Evolutionary conservation across 1,140 invertebrate species (phyloP), one percentile per base, ranked within the genome.

Genomic region (Olivierus martensii): DNA sequence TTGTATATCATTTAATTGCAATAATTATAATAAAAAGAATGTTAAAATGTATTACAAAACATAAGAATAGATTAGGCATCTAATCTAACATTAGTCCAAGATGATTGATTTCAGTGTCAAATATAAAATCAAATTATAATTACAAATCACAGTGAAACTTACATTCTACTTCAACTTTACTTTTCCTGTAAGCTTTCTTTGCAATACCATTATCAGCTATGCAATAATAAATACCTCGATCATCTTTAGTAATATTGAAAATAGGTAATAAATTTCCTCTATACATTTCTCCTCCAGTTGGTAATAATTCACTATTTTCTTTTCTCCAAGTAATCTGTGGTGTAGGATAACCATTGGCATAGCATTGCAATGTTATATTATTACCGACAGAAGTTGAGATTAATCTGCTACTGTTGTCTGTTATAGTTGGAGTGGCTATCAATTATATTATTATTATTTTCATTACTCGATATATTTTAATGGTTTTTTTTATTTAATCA

Each of bases 151-250:
- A 28, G 35, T 19, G 34, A 43, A 53, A 47, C 59, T 53, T 55
- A 62, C 59, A 66, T 69, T 91, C 87, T 19, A 91, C 84, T 69
- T 92, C 88, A 1, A 93, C 76, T 55, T 85, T 86, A 55, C 92
- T 85, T 62, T 91, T 89, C 57, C 88, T 73, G 37, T 84, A 71
- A n/a, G 84, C 80, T 1, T 87, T 88, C 60, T 79, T 80, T 44
- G 85, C 86, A 1, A 92, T 87, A 19, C 65, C 83, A 67, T 94
- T 93, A 66, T 93, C 88, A 28, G 88, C 89, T n/a, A 93, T 84
- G 62, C 90, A 94, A 66, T 91, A 92, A 68, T 92, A 92, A 0
- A 87, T 92, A 43, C 88, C 88, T 42, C 87, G 76, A 69, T 92
- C 85, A 66, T 90, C 83, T 66, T 77, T 79, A 14, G 47, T 61